Base-by-base conservation (phyloP, 2,113 vertebrate genomes). In the Silurus meridionalis region DNA sequence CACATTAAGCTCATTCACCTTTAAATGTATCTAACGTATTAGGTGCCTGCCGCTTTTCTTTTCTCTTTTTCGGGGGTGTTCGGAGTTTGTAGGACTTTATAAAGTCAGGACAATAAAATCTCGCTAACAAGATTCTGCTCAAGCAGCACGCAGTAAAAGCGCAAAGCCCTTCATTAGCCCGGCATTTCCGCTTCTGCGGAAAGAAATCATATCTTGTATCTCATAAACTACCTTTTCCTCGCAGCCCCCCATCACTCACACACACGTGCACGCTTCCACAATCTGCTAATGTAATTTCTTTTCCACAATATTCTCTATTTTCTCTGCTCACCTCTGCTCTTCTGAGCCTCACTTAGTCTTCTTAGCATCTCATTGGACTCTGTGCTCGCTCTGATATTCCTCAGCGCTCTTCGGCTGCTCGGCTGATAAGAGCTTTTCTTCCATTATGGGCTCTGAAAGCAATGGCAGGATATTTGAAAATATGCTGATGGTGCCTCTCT, bases 391-490 rank as follows among this genome's bases (percentile, higher is more conserved):
- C 77, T 15, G 89, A 89, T 87, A 64, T 92, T 92, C 92, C 84
- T 77, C 87, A 90, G 64, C 87, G 28, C 28, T 80, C 28, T 89
- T 94, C 91, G 89, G 90, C 87, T 75, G 28, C 84, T 19, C 1
- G 88, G 84, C 88, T 81, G 85, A 85, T 87, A 90, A 85, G 90
- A 93, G 90, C 91, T 90, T 91, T 93, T 93, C 91, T 90, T 88
- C 89, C 87, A 89, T 92, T 92, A 90, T 82, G 85, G 91, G 89
- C 93, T 92, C 90, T 92, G 91, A 92, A 91, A 87, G 88, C 93
- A 92, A 91, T 90, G 90, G 90, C 91, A 91, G 90, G 92, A 89
- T 90, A 90, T 93, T 92, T 88, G 85, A 91, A 93, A 93, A 94
- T 92, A 90, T 93, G 91, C 94, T 94, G 93, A 94, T 94, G 91